phyloP scores from a whole-genome alignment of 2,797 vertebrate genomes.

The Decapterus maruadsi region DNA sequence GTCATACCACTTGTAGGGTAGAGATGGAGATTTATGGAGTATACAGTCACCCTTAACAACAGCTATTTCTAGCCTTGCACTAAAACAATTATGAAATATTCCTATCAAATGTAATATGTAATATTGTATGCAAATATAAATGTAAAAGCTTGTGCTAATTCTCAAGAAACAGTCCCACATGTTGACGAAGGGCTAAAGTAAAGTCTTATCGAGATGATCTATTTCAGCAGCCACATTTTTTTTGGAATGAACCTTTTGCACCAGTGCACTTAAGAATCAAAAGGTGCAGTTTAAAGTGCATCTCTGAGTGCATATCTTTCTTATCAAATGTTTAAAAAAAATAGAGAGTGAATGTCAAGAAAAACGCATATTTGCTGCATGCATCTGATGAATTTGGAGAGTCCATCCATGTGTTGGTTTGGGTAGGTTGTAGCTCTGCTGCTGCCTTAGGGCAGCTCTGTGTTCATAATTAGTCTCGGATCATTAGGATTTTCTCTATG shows the following conservation, averaged over 20 bases:
- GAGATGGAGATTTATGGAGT: neutral
- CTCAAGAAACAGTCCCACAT: neutral
- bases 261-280: neutral
- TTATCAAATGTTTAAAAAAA: too few relatives aligned
- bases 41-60: neutral
- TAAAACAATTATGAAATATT: neutral
- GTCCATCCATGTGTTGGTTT: neutral
- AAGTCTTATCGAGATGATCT: neutral
- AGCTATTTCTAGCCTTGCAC: neutral
- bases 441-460: neutral
- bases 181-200: neutral
- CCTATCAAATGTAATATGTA: too few relatives aligned
- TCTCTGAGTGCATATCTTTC: too few relatives aligned
- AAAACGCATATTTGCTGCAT: neutral
- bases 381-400: neutral
- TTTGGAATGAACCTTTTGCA: neutral
- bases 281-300: neutral
- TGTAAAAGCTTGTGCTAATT: neutral
- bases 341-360: neutral
- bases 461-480: neutral
- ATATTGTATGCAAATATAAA: too few relatives aligned
- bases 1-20: neutral
- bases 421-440: neutral
- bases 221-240: neutral
- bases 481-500: constrained; percentile 4